Evolutionary conservation across 1,140 invertebrate genomes (phyloP).

Genomic region (Anastatus disparis): DNA sequence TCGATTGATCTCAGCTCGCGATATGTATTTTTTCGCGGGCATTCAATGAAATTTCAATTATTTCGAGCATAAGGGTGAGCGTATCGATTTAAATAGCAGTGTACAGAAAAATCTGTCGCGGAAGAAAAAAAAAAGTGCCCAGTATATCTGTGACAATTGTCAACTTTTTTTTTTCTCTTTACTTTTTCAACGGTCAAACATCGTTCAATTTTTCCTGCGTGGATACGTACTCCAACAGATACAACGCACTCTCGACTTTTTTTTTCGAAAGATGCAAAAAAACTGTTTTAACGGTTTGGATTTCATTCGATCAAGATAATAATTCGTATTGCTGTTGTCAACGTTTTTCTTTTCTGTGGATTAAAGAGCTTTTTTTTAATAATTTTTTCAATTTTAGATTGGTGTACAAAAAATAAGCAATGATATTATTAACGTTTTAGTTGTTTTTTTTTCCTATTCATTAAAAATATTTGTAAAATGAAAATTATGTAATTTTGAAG

Average conservation of each 20-base stretch:
- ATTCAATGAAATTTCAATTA: slow-evolving; percentile 16
- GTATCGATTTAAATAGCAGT: slow-evolving; percentile 25
- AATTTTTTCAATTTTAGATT: no score
- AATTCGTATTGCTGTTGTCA: background rate
- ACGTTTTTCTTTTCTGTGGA: no score
- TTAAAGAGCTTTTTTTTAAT: background rate
- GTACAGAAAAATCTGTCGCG: no score
- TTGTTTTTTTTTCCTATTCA: no score
- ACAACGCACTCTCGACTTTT: no score
- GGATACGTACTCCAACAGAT: no score
- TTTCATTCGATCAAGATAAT: slow-evolving; percentile 14
- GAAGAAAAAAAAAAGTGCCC: slow-evolving; percentile 22
- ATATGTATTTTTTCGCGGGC: background rate
- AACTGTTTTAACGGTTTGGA: slow-evolving; percentile 2
- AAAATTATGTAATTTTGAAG: no score
- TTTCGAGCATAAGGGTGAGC: background rate
- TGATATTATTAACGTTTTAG: no score
- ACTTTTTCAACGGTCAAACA: slow-evolving; percentile 29
- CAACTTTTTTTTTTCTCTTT: background rate
- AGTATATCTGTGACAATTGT: slow-evolving; percentile 12
- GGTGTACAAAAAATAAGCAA: no score
- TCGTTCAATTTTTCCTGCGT: no score
- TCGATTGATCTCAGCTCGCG: slow-evolving; percentile 18
- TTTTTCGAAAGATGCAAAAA: slow-evolving; percentile 6
- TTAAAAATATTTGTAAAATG: no score